phyloP scores from a whole-genome alignment of 2,888 invertebrate genomes.

The Apomyelois bistriatella region DNA sequence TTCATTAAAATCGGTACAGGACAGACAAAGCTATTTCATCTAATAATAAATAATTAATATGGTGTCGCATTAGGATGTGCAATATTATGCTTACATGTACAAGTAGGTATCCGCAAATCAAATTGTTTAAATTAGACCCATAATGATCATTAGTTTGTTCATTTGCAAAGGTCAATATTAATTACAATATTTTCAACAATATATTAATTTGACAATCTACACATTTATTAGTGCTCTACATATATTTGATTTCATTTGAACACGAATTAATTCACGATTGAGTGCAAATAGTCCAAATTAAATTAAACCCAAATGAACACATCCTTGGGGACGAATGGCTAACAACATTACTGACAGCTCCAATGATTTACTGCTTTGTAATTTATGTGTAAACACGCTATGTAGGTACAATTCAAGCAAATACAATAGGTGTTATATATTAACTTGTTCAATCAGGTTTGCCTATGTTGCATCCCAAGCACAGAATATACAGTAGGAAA shows the following conservation, averaged over 20 bases:
- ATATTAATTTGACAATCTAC: background rate
- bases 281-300: constrained; percentile 10
- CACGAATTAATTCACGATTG: constrained; percentile 13
- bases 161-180: background rate
- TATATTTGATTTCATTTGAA: constrained; percentile 1
- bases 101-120: background rate
- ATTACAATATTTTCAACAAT: background rate
- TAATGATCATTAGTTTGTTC: background rate
- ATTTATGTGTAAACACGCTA: constrained; percentile 4
- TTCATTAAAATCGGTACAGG: no score
- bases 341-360: constrained; percentile 10
- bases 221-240: background rate
- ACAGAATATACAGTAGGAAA: no score
- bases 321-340: constrained; percentile 3
- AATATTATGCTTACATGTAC: background rate
- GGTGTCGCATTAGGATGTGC: no score
- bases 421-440: background rate
- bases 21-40: no score
- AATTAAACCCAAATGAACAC: constrained; percentile 12
- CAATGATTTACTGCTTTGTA: constrained; percentile 8
- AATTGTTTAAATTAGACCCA: background rate
- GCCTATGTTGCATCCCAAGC: no score
- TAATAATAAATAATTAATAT: background rate
- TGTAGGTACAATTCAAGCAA: background rate
- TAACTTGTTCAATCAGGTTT: no score